Percentiles rank a stretch among this genome's conserved stretches.
These are phyloP conservation scores for Neosilurus hyrtlii DNA, from an alignment of 2,797 vertebrate species.

Conservation along the genomic window DNA sequence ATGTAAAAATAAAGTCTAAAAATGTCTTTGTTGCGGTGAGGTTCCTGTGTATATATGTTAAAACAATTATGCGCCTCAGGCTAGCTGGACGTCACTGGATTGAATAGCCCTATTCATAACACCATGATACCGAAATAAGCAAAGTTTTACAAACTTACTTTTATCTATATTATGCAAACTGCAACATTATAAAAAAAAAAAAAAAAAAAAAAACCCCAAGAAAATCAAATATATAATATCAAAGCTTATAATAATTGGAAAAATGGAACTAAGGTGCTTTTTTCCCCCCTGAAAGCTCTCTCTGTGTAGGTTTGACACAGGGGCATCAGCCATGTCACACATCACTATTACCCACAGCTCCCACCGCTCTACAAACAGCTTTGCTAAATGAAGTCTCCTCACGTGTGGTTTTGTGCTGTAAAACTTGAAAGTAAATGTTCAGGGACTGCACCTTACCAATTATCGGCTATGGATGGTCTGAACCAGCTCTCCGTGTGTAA, in stretches of 20 bases:
- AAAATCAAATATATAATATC: background rate
- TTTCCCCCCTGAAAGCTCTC: slow-evolving; percentile 35
- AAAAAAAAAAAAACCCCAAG: background rate
- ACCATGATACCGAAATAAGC: background rate
- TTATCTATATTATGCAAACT: background rate
- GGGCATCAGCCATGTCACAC: slow-evolving; percentile 48
- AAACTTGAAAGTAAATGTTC: slow-evolving; percentile 44
- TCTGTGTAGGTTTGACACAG: slow-evolving; percentile 40
- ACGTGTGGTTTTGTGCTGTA: slow-evolving; percentile 27
- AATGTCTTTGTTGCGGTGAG: too few species aligned
- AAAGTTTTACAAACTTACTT: background rate
- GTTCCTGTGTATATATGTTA: too few species aligned
- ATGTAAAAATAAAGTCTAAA: too few species aligned
- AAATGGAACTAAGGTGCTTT: background rate
- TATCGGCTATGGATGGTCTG: slow-evolving; percentile 45
- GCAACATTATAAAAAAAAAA: background rate
- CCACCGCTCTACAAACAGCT: slow-evolving; percentile 34
- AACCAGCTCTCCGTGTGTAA: slow-evolving; percentile 45
- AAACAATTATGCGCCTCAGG: too few species aligned
- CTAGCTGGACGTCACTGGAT: too few species aligned
- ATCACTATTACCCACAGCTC: slow-evolving; percentile 50
- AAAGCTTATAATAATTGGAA: slow-evolving; percentile 1
- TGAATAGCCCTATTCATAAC: background rate
- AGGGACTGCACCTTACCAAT: slow-evolving; percentile 46
- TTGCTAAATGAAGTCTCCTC: slow-evolving; percentile 35